These are phyloP conservation scores for Molossus molossus DNA, from an alignment of 2,797 vertebrate species.

Conservation along the genomic window DNA sequence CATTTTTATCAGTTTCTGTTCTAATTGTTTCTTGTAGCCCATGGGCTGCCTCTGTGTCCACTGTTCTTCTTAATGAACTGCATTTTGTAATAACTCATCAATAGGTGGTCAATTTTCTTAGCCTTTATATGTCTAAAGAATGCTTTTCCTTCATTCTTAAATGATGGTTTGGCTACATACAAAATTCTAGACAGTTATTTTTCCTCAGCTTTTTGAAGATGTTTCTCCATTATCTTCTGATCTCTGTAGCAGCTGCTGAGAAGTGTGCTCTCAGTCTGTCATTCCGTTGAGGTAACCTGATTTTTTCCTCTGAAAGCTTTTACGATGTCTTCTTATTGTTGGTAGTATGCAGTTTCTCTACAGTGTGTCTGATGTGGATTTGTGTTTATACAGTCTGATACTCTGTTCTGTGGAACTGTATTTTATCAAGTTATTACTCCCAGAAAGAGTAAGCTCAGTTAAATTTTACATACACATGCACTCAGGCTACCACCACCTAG, in stretches of 20 bases:
- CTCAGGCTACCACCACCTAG: background rate
- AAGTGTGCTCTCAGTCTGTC: conserved; percentile 61
- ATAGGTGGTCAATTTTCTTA: conserved; percentile 51
- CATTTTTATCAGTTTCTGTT: background rate
- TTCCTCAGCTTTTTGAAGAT: conserved; percentile 45
- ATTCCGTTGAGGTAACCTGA: conserved; percentile 49
- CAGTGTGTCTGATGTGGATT: conserved; percentile 33
- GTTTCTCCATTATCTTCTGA: conserved; percentile 41
- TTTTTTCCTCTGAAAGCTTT: conserved; percentile 45
- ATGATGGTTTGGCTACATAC: conserved; percentile 34
- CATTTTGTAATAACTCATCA: conserved; percentile 42
- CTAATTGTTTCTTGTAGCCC: background rate
- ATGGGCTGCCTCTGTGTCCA: background rate
- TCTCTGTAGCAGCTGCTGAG: conserved; percentile 62
- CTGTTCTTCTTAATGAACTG: conserved; percentile 56
- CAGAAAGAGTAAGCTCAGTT: background rate
- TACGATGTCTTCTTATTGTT: conserved; percentile 46
- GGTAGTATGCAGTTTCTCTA: background rate
- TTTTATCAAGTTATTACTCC: background rate
- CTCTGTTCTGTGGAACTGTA: conserved; percentile 43
- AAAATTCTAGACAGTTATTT: conserved; percentile 65
- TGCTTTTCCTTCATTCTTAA: conserved; percentile 35
- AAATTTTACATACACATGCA: background rate
- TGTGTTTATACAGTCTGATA: background rate
- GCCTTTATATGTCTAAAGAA: conserved; percentile 27